Base-by-base conservation (phyloP, 2,888 invertebrate species). In the Idaea straminata region DNA sequence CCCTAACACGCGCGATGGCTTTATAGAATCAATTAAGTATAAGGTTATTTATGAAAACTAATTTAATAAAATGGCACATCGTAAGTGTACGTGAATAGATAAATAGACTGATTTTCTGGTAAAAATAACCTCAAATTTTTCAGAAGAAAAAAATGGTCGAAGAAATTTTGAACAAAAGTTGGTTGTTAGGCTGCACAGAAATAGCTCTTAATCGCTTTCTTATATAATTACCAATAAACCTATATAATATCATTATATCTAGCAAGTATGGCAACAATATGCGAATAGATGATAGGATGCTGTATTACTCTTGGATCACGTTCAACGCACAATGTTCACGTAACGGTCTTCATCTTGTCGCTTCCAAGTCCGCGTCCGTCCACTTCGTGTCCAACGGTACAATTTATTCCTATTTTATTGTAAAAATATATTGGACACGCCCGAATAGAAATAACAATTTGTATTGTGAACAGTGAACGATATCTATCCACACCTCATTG, bases 341-440 rank as follows among this genome's bases (percentile, higher is more conserved):
- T 88, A 89, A 88, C 89, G 88, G 89, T 86, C 76, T 72, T 67
- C 72, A 73, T 80, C 79, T 82, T 78, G 76, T 76, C 77, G 67
- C 68, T 25, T 25, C 25, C 25, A 25, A 25, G 68, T 63, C 67
- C 64, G 47, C 68, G 77, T 63, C 74, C 72, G 77, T 78, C 83
- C 83, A 83, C 77, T 81, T 79, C 80, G 81, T 82, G 81, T 76
- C 82, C 82, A 86, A 85, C 85, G 86, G 85, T 85, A 84, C 83
- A 78, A 77, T 79, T 82, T 81, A 84, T 83, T 85, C 80, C 78
- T 77, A 83, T 82, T 84, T 85, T 83, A 82, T 87, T 84, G 78
- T 82, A 79, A 83, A 85, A 85, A 82, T 81, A 77, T 81, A 77
- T 80, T 77, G 74, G 77, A 76, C 77, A 80, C 79, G 79, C 75